A percentile compares a stretch with the other conserved stretches of the same genome.
These are phyloP conservation scores for Abramis brama DNA, from an alignment of 2,113 vertebrate species.

Conservation along the genomic window DNA sequence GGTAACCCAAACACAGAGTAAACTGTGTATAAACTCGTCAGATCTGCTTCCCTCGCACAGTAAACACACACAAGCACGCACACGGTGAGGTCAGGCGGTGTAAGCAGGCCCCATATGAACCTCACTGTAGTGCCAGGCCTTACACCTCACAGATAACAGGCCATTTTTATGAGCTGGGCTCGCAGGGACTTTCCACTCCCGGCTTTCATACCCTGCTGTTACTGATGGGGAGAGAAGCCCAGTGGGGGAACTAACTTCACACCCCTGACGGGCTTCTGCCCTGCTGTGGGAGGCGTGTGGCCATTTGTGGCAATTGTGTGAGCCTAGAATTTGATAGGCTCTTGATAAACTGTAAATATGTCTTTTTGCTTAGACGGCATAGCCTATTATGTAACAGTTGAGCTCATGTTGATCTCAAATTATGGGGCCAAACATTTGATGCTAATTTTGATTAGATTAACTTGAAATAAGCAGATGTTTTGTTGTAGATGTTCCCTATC, in stretches of 20 bases:
- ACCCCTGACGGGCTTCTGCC: background rate
- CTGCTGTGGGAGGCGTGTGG: background rate
- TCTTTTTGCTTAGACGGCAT: background rate
- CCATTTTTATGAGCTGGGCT: conserved; percentile 42
- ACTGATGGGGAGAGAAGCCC: background rate
- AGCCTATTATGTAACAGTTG: background rate
- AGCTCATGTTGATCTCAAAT: background rate
- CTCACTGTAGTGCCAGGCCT: conserved; percentile 49
- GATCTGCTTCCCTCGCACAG: conserved; percentile 8
- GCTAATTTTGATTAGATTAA: conserved; percentile 26
- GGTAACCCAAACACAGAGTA: conserved; percentile 45
- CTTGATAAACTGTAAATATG: background rate
- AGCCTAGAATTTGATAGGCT: background rate
- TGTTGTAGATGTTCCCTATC: conserved; percentile 1
- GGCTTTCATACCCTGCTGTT: conserved; percentile 18
- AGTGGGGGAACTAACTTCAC: background rate
- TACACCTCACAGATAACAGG: conserved; percentile 56
- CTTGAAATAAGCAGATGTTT: background rate
- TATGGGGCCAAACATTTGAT: background rate
- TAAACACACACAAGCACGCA: conserved; percentile 39
- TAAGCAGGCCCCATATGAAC: conserved; percentile 57
- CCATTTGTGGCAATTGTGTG: too few relatives aligned
- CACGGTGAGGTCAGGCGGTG: conserved; percentile 46
- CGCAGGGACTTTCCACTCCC: conserved; percentile 50
- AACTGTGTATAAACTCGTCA: conserved; percentile 36